Evolutionary conservation across 2,113 vertebrate species (phyloP), one percentile per base, ranked within the genome.

Genomic region (Enhydra lutris): DNA sequence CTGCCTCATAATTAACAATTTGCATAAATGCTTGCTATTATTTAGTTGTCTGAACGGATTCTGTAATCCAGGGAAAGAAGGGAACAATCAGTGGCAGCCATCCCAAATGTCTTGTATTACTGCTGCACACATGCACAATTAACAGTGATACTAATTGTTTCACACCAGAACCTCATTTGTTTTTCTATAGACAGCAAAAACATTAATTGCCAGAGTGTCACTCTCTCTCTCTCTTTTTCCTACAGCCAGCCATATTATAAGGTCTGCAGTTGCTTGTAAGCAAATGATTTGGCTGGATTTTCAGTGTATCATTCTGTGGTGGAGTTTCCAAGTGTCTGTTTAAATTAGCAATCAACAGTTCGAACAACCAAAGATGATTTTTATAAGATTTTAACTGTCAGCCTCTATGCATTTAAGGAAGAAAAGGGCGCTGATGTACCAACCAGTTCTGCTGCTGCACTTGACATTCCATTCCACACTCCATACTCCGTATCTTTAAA

Each of bases 1-100:
- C 97, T 98, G 97, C 97, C 95, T 98, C 96, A 84, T 99, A 99
- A 98, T 98, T 98, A 98, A 98, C 98, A 98, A 98, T 98, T 99
- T 99, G 98, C 98, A 98, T 98, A 99, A 98, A 96, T 97, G 93
- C 96, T 98, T 97, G 94, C 98, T 97, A 94, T 97, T 98, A 98
- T 99, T 98, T 98, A 98, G 98, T 98, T 98, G 98, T 98, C 98
- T 98, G 98, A 98, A 98, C 98, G 81, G 97, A 98, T 98, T 98
- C 98, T 98, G 94, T 98, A 98, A 98, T 97, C 97, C 97, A 95
- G 91, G 92, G 95, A 95, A 97, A 97, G 96, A 98, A 97, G 98
- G 84, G 97, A 98, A 98, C 98, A 99, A 98, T 98, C 76, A 36
- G 97, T 98, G 97, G 98, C 98, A 98, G 97, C 95, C 76, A 97